Evolutionary conservation across 2,113 vertebrate species (phyloP), one percentile per base, ranked within the genome.

Genomic region (Cariama cristata): DNA sequence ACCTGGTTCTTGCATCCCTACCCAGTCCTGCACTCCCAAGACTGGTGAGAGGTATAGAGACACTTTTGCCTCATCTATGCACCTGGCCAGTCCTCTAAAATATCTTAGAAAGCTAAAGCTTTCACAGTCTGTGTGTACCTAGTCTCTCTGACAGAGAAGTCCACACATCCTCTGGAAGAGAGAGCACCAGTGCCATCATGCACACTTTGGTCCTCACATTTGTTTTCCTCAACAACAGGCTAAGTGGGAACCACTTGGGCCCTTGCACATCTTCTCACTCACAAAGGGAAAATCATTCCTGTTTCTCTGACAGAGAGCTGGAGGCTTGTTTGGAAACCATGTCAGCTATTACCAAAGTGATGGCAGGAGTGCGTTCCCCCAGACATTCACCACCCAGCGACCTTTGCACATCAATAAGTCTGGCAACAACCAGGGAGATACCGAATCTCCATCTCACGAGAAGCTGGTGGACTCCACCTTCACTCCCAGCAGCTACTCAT

Each of bases 401-500:
- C 99, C 99, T 13, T 97, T 99, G 98, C 99, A 99, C 97, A 99
- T 99, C 98, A 99, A 99, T 93, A 99, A 99, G 96, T 98, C 99
- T 14, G 98, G 98, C 50, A 98, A 98, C 97, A 99, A 98, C 95
- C 99, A 99, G 2, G 99, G 99, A 5, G 99, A 99, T 56, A 98
- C 98, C 0, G 99, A 99, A 87, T 99, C 99, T 13, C 99, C 99
- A 0, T 99, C 99, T 80, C 99, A 99, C 8, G 99, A 99, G 97
- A 99, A 99, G 95, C 97, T 99, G 81, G 99, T 99, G 96, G 99
- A 99, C 98, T 99, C 99, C 33, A 99, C 99, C 30, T 99, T 99
- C 98, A 99, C 99, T n/a, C 99, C 99, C 89, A 99, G 99, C 97
- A 99, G 99, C 90, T 99, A 99, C 97, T 99, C 99, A 8, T 99